phyloP scores from a whole-genome alignment of 2,113 vertebrate species.

The Tautogolabrus adspersus region DNA sequence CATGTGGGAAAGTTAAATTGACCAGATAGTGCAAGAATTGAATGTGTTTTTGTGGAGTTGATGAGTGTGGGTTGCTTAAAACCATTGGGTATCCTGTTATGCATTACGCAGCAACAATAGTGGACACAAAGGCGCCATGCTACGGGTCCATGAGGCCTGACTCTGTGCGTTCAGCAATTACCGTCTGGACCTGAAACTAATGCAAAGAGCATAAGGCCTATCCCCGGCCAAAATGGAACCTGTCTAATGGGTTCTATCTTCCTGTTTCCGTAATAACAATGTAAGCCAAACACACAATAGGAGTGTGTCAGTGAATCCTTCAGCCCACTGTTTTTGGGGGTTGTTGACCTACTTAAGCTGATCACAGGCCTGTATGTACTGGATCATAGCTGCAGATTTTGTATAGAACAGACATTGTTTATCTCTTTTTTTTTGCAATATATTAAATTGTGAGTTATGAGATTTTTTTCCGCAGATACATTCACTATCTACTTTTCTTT shows the following conservation, averaged over 20 bases:
- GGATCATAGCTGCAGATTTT: background rate
- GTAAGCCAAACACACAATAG: constrained; percentile 39
- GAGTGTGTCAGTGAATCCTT: constrained; percentile 19
- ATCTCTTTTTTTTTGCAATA: background rate
- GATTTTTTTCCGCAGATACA: background rate
- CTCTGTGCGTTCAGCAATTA: constrained; percentile 28
- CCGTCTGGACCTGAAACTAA: constrained; percentile 19
- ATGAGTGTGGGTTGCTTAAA: background rate
- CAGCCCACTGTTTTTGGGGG: constrained; percentile 17
- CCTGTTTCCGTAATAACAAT: constrained; percentile 56
- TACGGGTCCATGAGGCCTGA: constrained; percentile 11
- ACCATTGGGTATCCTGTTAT: constrained; percentile 16
- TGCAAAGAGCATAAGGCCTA: constrained; percentile 32
- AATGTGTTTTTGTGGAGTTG: background rate
- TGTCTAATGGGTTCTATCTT: constrained; percentile 44
- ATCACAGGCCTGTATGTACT: constrained; percentile 1
- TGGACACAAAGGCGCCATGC: constrained; percentile 33
- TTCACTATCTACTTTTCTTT: too few species aligned
- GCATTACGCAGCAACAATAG: constrained; percentile 11
- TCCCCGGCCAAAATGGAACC: constrained; percentile 37
- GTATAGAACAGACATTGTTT: background rate
- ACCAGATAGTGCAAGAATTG: background rate
- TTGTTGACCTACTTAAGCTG: constrained; percentile 39
- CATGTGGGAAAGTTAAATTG: background rate
- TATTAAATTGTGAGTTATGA: background rate